Percentiles rank a stretch among this genome's conserved stretches.
phyloP scores from a whole-genome alignment of 2,888 invertebrate species.

The Auanema sp. region DNA sequence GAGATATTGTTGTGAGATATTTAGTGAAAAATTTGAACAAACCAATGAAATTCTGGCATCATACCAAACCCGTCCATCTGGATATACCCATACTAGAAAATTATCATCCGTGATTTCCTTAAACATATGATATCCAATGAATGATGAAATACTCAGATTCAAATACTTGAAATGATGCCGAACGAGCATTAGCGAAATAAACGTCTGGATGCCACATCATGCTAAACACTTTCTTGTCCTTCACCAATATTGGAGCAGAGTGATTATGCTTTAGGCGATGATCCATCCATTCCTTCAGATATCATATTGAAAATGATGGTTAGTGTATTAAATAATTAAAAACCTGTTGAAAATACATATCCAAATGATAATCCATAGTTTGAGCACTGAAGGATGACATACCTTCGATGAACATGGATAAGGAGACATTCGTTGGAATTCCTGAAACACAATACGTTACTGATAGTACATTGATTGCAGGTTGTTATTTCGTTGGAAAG shows the following conservation, averaged over 20 bases:
- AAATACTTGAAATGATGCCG: slow-evolving; percentile 48
- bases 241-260: slow-evolving; percentile 55
- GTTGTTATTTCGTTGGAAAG: no score
- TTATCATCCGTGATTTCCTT: slow-evolving; percentile 61
- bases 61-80: slow-evolving; percentile 61
- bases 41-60: slow-evolving; percentile 47
- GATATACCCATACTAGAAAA: slow-evolving; percentile 62
- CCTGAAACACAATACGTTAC: slow-evolving; percentile 33
- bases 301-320: no score
- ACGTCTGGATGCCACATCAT: slow-evolving; percentile 62
- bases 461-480: no score
- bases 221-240: slow-evolving; percentile 53
- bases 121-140: slow-evolving; percentile 4
- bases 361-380: slow-evolving; percentile 64
- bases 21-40: neutral
- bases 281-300: slow-evolving; percentile 55
- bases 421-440: slow-evolving; percentile 60
- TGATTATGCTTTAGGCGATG: slow-evolving; percentile 56
- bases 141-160: neutral
- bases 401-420: slow-evolving; percentile 64
- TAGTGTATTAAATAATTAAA: neutral
- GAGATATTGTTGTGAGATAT: neutral
- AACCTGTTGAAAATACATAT: slow-evolving; percentile 62
- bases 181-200: slow-evolving; percentile 60
- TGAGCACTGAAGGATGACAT: slow-evolving; percentile 63